These are phyloP conservation scores for Parnassius glacialis DNA, from an alignment of 2,888 invertebrate genomes.

Conservation along the genomic window DNA sequence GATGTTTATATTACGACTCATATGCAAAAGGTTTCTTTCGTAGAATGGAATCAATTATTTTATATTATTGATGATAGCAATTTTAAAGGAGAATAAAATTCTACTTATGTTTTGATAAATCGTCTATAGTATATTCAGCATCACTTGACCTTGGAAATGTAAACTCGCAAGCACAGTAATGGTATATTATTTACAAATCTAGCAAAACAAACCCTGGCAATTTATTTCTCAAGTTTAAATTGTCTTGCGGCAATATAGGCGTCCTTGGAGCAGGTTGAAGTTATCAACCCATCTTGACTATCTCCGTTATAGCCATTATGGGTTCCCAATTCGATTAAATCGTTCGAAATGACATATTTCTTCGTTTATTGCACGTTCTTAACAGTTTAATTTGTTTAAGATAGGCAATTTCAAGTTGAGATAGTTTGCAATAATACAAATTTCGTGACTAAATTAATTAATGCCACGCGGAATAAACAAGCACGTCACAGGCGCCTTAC, in stretches of 20 bases:
- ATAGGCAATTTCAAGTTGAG: conserved; percentile 28
- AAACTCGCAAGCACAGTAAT: too few species aligned
- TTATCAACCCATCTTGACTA: conserved; percentile 28
- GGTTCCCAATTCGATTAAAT: conserved; percentile 40
- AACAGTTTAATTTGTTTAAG: conserved; percentile 32
- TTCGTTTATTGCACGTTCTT: conserved; percentile 32
- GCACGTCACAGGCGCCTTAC: background rate
- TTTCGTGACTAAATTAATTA: conserved; percentile 14
- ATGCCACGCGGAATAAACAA: conserved; percentile 1
- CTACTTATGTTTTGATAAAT: too few species aligned
- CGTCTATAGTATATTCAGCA: too few species aligned
- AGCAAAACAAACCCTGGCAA: conserved; percentile 32
- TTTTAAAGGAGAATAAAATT: too few species aligned
- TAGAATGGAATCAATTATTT: too few species aligned
- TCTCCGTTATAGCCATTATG: conserved; percentile 33
- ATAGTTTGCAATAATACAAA: conserved; percentile 24
- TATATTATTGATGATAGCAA: too few species aligned
- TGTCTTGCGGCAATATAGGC: conserved; percentile 42
- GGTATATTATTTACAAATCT: conserved; percentile 15
- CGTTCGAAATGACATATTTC: conserved; percentile 37
- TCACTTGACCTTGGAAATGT: too few species aligned
- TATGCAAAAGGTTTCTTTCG: background rate
- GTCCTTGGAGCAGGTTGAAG: conserved; percentile 33
- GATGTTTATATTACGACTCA: conserved; percentile 9
- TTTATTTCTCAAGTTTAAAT: conserved; percentile 52